A percentile compares a stretch with the other conserved stretches of the same genome.
These are phyloP conservation scores for Anarsia innoxiella DNA, from an alignment of 2,888 invertebrate species.

Conservation along the genomic window DNA sequence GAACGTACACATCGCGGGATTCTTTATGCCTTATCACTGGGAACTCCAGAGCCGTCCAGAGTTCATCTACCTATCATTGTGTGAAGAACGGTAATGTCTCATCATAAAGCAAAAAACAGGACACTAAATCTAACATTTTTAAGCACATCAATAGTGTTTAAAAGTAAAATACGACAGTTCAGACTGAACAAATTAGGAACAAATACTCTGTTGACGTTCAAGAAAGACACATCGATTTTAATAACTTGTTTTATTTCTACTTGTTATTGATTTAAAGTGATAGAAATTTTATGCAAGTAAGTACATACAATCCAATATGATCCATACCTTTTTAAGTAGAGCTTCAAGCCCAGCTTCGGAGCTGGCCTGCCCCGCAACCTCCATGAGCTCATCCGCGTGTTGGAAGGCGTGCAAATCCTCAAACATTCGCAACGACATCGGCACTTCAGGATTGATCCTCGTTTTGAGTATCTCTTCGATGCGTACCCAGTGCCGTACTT, in stretches of 20 bases:
- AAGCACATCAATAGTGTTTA: too few relatives aligned
- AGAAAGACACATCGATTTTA: too few relatives aligned
- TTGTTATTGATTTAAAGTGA: too few relatives aligned
- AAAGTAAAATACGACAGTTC: too few relatives aligned
- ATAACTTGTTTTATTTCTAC: too few relatives aligned
- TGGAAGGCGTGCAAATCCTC: conserved; percentile 85
- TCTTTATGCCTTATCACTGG: conserved; percentile 86
- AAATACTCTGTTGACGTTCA: too few relatives aligned
- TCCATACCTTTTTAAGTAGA: conserved; percentile 81
- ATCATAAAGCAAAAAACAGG: too few relatives aligned
- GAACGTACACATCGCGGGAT: conserved; percentile 86
- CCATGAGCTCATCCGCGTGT: conserved; percentile 83
- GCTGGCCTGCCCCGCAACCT: conserved; percentile 90
- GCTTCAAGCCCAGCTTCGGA: conserved; percentile 89
- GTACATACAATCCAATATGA: too few relatives aligned
- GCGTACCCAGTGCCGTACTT: conserved; percentile 88
- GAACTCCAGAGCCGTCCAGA: conserved; percentile 88
- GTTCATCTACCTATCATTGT: conserved; percentile 85
- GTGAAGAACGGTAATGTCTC: too few relatives aligned
- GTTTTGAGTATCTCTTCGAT: conserved; percentile 83
- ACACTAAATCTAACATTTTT: too few relatives aligned
- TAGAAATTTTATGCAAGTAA: too few relatives aligned
- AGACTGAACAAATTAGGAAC: too few relatives aligned
- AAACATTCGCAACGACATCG: conserved; percentile 79
- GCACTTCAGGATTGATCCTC: conserved; percentile 82